phyloP scores from a whole-genome alignment of 2,797 vertebrate species.

The Danio kyathit region DNA sequence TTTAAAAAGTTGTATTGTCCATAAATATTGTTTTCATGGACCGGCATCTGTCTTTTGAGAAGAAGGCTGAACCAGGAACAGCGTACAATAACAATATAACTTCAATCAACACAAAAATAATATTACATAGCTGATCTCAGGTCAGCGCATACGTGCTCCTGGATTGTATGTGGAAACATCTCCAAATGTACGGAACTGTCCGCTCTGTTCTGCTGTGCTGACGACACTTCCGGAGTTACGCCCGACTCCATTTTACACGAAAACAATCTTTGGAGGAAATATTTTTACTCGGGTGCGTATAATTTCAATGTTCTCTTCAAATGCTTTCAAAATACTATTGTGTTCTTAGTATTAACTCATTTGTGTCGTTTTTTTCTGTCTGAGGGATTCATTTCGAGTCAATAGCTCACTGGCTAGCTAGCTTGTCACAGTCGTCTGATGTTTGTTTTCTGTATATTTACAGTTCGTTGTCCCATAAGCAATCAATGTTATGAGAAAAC shows the following conservation, averaged over 20 bases:
- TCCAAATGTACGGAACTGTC: conserved; percentile 40
- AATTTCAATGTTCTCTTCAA: not conserved
- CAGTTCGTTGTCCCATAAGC: not conserved
- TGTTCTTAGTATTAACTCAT: not conserved
- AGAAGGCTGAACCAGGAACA: conserved; percentile 20
- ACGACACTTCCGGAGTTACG: conserved; percentile 71
- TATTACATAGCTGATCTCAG: not conserved
- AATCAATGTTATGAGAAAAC: not conserved
- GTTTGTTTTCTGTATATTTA: not conserved
- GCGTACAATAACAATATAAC: not conserved
- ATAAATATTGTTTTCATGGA: not conserved
- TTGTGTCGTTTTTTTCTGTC: not conserved
- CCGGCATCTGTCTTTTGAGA: not conserved
- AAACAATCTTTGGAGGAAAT: conserved; percentile 58
- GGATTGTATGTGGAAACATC: conserved; percentile 4
- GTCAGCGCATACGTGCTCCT: not conserved
- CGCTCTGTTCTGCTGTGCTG: conserved; percentile 21
- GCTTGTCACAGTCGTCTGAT: not conserved
- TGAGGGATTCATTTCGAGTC: not conserved
- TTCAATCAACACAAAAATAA: not conserved
- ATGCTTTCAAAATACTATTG: not conserved
- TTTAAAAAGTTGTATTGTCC: not conserved
- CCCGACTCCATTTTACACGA: conserved; percentile 70
- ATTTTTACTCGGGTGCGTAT: conserved; percentile 30
- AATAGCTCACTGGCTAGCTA: conserved; percentile 18